Evolutionary conservation across 2,113 vertebrate genomes (phyloP).

Genomic region (Cardinalis cardinalis): DNA sequence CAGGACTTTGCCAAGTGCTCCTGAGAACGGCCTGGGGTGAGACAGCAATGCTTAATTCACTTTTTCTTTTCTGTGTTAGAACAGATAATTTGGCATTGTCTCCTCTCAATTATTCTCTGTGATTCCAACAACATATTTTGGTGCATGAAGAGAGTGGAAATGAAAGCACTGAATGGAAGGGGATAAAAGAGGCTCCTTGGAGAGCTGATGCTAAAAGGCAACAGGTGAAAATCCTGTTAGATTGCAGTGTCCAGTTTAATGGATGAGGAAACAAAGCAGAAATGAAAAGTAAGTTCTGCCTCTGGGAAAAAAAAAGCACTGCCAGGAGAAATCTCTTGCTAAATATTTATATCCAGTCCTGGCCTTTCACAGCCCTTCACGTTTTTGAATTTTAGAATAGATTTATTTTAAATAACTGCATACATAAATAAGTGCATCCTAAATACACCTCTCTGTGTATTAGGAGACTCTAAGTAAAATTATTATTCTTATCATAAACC

Average conservation of each 20-base stretch:
- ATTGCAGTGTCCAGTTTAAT: not conserved
- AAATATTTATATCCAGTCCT: not conserved
- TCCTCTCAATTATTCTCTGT: not conserved
- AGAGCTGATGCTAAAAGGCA: not conserved
- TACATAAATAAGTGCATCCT: not conserved
- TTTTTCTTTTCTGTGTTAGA: not conserved
- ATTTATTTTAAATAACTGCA: not conserved
- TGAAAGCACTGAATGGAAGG: not conserved
- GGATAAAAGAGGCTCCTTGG: slow-evolving; percentile 21
- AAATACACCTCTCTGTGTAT: not conserved
- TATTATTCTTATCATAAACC: not conserved
- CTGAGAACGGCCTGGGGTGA: not conserved
- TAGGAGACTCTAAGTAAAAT: not conserved
- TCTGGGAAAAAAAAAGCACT: not conserved
- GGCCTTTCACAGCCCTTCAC: not conserved
- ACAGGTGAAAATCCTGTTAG: slow-evolving; percentile 16
- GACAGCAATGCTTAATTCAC: not conserved
- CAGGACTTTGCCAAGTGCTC: not conserved
- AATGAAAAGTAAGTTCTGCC: not conserved
- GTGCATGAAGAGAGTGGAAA: not conserved
- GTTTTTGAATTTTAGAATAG: not conserved
- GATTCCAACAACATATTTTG: not conserved
- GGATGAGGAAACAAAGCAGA: not conserved
- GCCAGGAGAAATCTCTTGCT: not conserved
- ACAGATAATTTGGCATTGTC: not conserved